Evolutionary conservation across 2,888 invertebrate species (phyloP), one percentile per base, ranked within the genome.

Genomic region (Lasiommata megera): DNA sequence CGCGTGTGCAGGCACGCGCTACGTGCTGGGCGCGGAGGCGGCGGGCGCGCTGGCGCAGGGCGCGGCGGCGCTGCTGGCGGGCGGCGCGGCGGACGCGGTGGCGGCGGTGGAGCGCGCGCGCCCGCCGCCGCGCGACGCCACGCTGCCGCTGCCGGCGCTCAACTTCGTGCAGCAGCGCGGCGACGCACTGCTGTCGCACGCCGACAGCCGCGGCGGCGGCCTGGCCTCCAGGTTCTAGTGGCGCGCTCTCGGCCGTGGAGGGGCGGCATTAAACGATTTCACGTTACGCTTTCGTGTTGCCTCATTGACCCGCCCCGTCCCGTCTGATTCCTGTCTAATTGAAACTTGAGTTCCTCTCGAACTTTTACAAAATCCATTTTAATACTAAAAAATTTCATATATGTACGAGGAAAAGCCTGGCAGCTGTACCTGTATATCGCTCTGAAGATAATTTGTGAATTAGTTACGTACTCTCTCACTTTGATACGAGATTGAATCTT

Each of bases 121-220:
- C 52, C 71, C 69, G 16, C 59, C 6, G 56, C 60, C 8, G 62
- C 58, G 28, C 43, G 59, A 12, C 12, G n/a, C 12, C 14, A 93
- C 94, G 65, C 92, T 17, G 36, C 29, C 9, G 47, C 47, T 5
- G 69, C 81, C 89, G 54, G 94, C 94, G 63, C 92, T 93, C 57
- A 95, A 95, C 85, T 88, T 94, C 55, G 93, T 95, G 58, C 92
- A 92, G 70, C 94, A 95, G 84, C 73, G 82, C 18, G 92, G 86
- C 58, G 94, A 95, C 80, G 88, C 84, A 56, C 88, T 95, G 61
- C 85, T 88, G 61, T 94, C 94, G 59, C 94, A 95, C 80, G 94
- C 95, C 3, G 95, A 95, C 80, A 94, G 94, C 68, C 91, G 95
- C 74, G 95, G 94, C 60, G 94, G 93, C 12, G 95, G 95, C 0